These are phyloP conservation scores for Amphipyra berbera DNA, from an alignment of 2,888 invertebrate species.

Conservation along the genomic window DNA sequence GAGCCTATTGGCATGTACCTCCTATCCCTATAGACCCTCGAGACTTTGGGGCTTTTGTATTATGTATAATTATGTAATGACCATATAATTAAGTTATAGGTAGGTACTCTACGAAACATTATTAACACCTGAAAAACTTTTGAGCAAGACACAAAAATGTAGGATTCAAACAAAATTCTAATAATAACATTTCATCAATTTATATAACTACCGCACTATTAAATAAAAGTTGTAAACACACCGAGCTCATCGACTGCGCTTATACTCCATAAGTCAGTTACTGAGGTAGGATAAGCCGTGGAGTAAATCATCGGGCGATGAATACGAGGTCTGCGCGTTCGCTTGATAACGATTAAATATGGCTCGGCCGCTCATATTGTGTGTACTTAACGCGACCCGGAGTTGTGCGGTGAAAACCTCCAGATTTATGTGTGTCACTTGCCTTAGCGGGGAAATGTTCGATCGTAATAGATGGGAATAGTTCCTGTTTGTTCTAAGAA, in stretches of 20 bases:
- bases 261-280: conserved; percentile 79
- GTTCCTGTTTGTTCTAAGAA: conserved; percentile 2
- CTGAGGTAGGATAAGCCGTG: conserved; percentile 81
- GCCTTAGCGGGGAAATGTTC: conserved; percentile 53
- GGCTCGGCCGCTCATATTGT: conserved; percentile 78
- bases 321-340: conserved; percentile 79
- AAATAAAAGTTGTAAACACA: conserved; percentile 49
- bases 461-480: conserved; percentile 31
- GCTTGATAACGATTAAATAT: conserved; percentile 87
- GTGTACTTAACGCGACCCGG: conserved; percentile 74
- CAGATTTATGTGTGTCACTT: conserved; percentile 65
- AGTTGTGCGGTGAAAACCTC: conserved; percentile 62
- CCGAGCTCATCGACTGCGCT: conserved; percentile 38
- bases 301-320: conserved; percentile 86
- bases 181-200: not conserved
- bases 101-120: too few relatives aligned
- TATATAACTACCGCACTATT: conserved; percentile 3
- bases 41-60: too few relatives aligned
- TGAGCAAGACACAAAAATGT: not conserved
- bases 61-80: too few relatives aligned
- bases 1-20: too few relatives aligned
- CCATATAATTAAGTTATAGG: too few relatives aligned
- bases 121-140: too few relatives aligned
- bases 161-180: not conserved
- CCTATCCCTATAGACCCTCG: too few relatives aligned